These are phyloP conservation scores for Diachasma alloeum DNA, from an alignment of 1,140 invertebrate species.

Conservation along the genomic window DNA sequence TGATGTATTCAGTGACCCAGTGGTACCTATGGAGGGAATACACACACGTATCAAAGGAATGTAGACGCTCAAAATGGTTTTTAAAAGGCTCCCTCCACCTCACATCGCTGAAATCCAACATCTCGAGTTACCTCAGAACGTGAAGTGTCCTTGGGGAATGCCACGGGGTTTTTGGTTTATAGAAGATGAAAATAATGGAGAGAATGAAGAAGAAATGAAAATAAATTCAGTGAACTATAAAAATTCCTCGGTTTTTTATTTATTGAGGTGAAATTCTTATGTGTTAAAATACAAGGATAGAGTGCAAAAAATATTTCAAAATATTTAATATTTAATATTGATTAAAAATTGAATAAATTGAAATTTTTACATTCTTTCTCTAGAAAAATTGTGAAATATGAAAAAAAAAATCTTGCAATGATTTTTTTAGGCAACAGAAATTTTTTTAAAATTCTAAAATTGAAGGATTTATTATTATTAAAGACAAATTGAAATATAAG, in stretches of 20 bases:
- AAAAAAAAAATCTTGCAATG: too few species aligned
- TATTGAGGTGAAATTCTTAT: neutral
- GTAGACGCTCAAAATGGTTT: conserved; percentile 52
- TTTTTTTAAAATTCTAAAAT: too few species aligned
- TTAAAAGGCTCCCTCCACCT: conserved; percentile 52
- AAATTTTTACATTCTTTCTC: too few species aligned
- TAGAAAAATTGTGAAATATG: too few species aligned
- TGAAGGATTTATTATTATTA: too few species aligned
- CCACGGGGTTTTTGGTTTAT: neutral
- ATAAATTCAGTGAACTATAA: neutral
- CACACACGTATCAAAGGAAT: conserved; percentile 38
- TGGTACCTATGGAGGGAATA: neutral
- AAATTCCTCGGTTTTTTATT: too few species aligned
- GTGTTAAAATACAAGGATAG: neutral
- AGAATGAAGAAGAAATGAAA: neutral
- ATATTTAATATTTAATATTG: too few species aligned
- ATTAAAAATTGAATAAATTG: too few species aligned
- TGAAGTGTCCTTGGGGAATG: conserved; percentile 12
- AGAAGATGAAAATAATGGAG: neutral
- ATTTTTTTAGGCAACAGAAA: too few species aligned
- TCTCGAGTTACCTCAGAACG: conserved; percentile 1
- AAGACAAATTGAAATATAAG: too few species aligned
- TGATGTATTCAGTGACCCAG: neutral
- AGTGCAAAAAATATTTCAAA: neutral
- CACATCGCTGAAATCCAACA: neutral